phyloP scores from a whole-genome alignment of 1,140 invertebrate species.

The Listronotus oregonensis region DNA sequence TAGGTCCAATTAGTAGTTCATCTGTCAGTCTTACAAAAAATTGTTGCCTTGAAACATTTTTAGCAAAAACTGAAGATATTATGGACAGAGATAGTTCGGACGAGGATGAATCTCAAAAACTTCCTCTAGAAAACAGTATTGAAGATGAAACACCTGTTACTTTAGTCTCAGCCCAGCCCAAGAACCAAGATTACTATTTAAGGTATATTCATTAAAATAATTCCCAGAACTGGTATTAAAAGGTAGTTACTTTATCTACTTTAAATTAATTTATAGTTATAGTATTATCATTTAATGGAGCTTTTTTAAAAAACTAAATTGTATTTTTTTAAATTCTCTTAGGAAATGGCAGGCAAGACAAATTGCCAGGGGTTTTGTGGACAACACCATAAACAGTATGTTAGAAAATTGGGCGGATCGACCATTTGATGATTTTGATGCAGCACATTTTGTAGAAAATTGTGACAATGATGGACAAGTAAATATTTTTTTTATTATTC shows the following conservation, averaged over 20 bases:
- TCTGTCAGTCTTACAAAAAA: neutral
- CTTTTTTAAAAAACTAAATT: no score
- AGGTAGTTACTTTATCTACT: neutral
- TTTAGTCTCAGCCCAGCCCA: constrained; percentile 42
- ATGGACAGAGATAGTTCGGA: constrained; percentile 43
- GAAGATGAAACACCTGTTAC: constrained; percentile 49
- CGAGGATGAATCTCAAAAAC: constrained; percentile 34
- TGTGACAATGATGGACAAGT: constrained; percentile 60
- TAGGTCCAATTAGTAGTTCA: neutral
- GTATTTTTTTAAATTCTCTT: neutral
- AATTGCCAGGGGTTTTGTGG: constrained; percentile 70
- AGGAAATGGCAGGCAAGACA: constrained; percentile 71
- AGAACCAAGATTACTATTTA: constrained; percentile 61
- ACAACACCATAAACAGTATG: constrained; percentile 73
- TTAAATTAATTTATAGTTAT: no score
- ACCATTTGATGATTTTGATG: constrained; percentile 60
- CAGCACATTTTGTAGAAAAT: constrained; percentile 61
- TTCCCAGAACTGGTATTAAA: no score
- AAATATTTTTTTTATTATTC: neutral
- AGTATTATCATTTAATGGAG: no score
- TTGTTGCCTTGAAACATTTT: constrained; percentile 44
- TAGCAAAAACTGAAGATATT: constrained; percentile 44
- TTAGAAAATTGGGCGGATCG: constrained; percentile 66
- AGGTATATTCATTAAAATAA: constrained; percentile 29
- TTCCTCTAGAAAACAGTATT: constrained; percentile 39